Percentiles rank a stretch among this genome's conserved stretches.
Conservation (phyloP, 2,888 invertebrate species). For the Carcina quercana region DNA sequence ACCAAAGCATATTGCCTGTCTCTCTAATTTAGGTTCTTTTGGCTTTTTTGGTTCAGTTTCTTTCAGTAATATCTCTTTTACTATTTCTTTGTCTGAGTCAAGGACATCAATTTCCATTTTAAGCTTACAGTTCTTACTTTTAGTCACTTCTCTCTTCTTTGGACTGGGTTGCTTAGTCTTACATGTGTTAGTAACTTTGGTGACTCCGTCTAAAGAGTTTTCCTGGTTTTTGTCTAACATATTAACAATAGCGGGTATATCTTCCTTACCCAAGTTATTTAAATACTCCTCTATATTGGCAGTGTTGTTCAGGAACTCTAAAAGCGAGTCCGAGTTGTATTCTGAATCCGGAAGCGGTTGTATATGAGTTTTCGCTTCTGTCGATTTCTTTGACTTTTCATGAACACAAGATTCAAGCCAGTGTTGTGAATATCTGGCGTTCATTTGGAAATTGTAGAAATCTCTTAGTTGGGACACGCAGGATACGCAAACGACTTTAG, state of each 20-base stretch:
- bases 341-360: constrained; percentile 63
- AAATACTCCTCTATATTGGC: constrained; percentile 63
- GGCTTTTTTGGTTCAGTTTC: constrained; percentile 38
- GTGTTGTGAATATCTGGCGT: constrained; percentile 60
- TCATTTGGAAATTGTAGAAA: constrained; percentile 63
- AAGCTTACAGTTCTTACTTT: constrained; percentile 29
- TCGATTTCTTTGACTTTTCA: constrained; percentile 39
- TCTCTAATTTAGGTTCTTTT: constrained; percentile 12
- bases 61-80: constrained; percentile 48
- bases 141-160: constrained; percentile 37
- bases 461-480: constrained; percentile 54
- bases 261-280: constrained; percentile 60
- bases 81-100: constrained; percentile 54
- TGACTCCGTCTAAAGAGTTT: constrained; percentile 28
- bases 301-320: constrained; percentile 64
- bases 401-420: constrained; percentile 55
- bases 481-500: constrained; percentile 49
- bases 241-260: constrained; percentile 60
- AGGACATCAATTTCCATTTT: constrained; percentile 57
- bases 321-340: constrained; percentile 62
- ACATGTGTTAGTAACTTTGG: constrained; percentile 30
- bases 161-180: constrained; percentile 41
- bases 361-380: constrained; percentile 46
- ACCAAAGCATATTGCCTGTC: constrained; percentile 51
- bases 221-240: constrained; percentile 55